These are phyloP conservation scores for Oscheius sp. DNA, from an alignment of 2,888 invertebrate genomes.

Conservation along the genomic window DNA sequence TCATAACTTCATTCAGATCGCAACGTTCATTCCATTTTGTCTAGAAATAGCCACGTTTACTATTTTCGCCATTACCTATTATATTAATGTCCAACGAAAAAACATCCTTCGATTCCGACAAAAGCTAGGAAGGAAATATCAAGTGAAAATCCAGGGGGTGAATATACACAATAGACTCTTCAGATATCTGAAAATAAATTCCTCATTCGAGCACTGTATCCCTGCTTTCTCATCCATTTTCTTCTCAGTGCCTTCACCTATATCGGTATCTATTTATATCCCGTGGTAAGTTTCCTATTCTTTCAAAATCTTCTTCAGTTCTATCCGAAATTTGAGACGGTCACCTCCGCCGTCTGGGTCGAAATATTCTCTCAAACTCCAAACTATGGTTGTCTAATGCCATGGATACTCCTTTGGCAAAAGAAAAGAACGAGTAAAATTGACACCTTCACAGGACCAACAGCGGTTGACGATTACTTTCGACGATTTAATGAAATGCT, in stretches of 20 bases:
- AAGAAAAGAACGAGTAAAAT: constrained; percentile 3
- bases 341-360: constrained; percentile 4
- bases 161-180: background rate
- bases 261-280: constrained; percentile 6
- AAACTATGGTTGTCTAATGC: constrained; percentile 1
- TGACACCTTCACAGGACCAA: background rate
- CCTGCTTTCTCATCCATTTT: constrained; percentile 6
- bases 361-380: constrained; percentile 4
- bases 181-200: constrained; percentile 17
- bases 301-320: background rate
- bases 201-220: constrained; percentile 7
- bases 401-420: constrained; percentile 14
- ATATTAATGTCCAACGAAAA: background rate
- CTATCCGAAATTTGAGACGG: constrained; percentile 6
- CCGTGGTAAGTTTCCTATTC: background rate
- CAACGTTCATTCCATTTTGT: constrained; percentile 12
- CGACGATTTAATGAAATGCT: constrained; percentile 12
- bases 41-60: constrained; percentile 7
- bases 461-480: constrained; percentile 3
- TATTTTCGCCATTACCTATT: constrained; percentile 9
- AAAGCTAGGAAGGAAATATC: background rate
- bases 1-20: background rate
- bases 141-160: too few species aligned
- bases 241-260: constrained; percentile 4
- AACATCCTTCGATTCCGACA: background rate